Base-by-base conservation (phyloP, 1,140 invertebrate species). In the Ips typographus region DNA sequence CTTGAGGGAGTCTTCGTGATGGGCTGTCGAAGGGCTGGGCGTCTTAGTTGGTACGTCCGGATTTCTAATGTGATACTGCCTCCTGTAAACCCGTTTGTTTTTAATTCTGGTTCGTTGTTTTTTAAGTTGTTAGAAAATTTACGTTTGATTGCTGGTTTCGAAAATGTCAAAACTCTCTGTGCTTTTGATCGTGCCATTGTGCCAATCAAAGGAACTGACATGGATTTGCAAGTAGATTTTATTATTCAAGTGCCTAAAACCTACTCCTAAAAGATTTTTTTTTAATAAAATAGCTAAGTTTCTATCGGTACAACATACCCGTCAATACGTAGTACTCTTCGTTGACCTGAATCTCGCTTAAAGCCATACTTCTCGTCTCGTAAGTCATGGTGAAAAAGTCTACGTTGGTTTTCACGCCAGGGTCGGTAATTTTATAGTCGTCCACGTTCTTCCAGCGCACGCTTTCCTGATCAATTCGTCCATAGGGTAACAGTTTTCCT, bases 371-470 rank as follows among this genome's bases (percentile, higher is more conserved):
- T 72, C 92, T 81, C 70, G 85, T 84, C 71, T 90, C 88, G 78
- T 88, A 92, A 3, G 84, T 84, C 36, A 94, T 75, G 3, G 83
- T 90, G 71, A 91, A 89, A 75, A 89, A 94, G 71, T 92, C 90
- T 1, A 80, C 69, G 1, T 85, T 86, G 37, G 84, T 83, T 6
- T 73, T 78, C 0, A 88, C 78, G 8, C 82, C 77, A 0, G 72
- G 0, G 72, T 82, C 80, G 38, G 74, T 80, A 42, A 88, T 81
- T n/a, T 81, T 82, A 69, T 86, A 89, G 39, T 84, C 80, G 6
- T 88, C 83, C 0, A 91, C 79, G 0, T 86, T 82, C 68, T 86
- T 83, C 90, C 91, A 93, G 4, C 79, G 72, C 0, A 88, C 77
- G 0, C 84, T 85, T 0, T 82, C 80, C 8, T 77, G 72, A 73